Evolutionary conservation across 2,888 invertebrate species (phyloP).

Genomic region (Urechis unicinctus): DNA sequence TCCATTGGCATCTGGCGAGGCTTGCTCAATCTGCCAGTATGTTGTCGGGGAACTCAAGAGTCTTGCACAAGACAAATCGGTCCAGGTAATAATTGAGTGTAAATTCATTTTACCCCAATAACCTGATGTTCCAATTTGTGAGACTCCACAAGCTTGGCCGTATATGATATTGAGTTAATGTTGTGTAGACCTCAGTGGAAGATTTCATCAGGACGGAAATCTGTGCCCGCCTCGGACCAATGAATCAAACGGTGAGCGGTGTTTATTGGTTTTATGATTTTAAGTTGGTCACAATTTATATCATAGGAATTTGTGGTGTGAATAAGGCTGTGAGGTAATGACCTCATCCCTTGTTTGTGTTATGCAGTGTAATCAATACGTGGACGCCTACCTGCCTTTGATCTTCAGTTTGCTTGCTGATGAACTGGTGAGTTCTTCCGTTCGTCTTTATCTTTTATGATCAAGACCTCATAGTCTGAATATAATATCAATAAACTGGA

Average conservation of each 20-base stretch:
- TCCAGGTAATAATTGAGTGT: conserved; percentile 9
- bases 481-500: not conserved
- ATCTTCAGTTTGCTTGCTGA: conserved; percentile 23
- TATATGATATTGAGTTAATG: too few relatives aligned
- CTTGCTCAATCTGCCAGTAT: conserved; percentile 11
- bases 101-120: conserved; percentile 2
- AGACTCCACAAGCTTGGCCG: too few relatives aligned
- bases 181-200: conserved; percentile 11
- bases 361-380: conserved; percentile 22
- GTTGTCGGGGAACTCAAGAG: conserved; percentile 13
- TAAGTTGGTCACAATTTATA: not conserved
- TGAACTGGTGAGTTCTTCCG: conserved; percentile 17
- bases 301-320: too few relatives aligned
- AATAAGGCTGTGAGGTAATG: not conserved
- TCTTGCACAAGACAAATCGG: conserved; percentile 8
- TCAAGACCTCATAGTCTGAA: not conserved
- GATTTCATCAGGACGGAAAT: conserved; percentile 12
- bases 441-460: too few relatives aligned
- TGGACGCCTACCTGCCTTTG: conserved; percentile 22
- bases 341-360: not conserved
- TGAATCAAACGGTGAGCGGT: conserved; percentile 8
- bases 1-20: not conserved
- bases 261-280: not conserved
- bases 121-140: too few relatives aligned
- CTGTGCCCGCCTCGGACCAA: conserved; percentile 14